Base-by-base conservation (phyloP, 2,797 vertebrate species). In the Eulemur mongoz region DNA sequence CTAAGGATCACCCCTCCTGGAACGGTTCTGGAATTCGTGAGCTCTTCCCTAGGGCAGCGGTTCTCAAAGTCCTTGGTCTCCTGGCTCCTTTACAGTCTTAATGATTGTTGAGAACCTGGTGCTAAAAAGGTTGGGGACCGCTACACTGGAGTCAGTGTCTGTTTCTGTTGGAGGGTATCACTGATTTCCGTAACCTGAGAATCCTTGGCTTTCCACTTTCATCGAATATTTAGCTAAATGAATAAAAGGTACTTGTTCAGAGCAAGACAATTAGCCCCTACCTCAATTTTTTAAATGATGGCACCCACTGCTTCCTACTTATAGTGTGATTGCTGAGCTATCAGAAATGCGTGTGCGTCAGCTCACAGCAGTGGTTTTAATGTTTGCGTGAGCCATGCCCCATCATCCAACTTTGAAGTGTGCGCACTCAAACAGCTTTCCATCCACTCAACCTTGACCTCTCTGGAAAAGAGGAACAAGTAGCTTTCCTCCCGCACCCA, bases 291-390 rank as follows among this genome's bases (percentile, higher is more conserved):
- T n/a, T 18, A 43, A 70, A 48, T 22, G 65, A 78, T 35, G 35
- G 61, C 32, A 40, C 18, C 23, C 38, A 6, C n/a, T n/a, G 8
- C 23, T 61, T 7, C 45, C 70, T 70, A 20, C 59, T 0, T n/a
- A 22, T 4, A 7, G 22, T 6, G 8, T 2, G 52, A 59, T 2
- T 17, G 48, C 48, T 12, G 17, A 52, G 11, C 45, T n/a, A 5
- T 80, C 80, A 45, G 40, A 30, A 52, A 38, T 0, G 1, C 4
- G 0, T 6, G 14, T 45, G 20, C 1, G 1, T 4, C 63, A 48
- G 14, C 50, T 65, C 18, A 14, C 0, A 2, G 43, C n/a, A 23
- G 35, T 11, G 32, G 11, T 17, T 85, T 40, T 23, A 63, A 30
- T 0, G 32, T 54, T 18, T 25, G 3, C 14, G 7, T 13, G 25